phyloP scores from a whole-genome alignment of 2,888 invertebrate genomes.

The Acleris cristana region DNA sequence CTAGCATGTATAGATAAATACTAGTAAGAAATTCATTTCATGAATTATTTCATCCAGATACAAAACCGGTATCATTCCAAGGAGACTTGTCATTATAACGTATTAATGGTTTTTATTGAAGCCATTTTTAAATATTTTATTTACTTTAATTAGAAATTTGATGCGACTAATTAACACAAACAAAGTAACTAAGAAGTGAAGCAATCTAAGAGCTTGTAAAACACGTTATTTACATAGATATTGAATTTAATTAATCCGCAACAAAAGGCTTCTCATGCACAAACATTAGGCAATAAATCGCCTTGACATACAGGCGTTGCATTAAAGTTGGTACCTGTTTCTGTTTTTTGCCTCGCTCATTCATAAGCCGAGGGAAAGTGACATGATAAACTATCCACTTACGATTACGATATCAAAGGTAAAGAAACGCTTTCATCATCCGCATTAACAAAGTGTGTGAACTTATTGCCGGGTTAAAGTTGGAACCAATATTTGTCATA shows the following conservation, averaged over 20 bases:
- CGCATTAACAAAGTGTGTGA: constrained; percentile 35
- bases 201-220: not conserved
- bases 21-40: too few species aligned
- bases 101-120: too few species aligned
- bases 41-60: too few species aligned
- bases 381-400: constrained; percentile 31
- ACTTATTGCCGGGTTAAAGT: constrained; percentile 21
- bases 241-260: constrained; percentile 29
- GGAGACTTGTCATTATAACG: too few species aligned
- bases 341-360: constrained; percentile 28
- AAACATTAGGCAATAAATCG: constrained; percentile 34
- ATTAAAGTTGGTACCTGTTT: constrained; percentile 7
- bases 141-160: too few species aligned
- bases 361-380: constrained; percentile 29
- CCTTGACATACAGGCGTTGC: constrained; percentile 32
- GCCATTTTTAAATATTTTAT: too few species aligned
- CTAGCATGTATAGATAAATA: too few species aligned
- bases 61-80: too few species aligned
- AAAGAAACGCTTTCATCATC: constrained; percentile 32
- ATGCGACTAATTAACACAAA: too few species aligned
- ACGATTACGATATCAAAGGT: constrained; percentile 32
- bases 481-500: constrained; percentile 6
- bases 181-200: too few species aligned
- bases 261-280: constrained; percentile 34
- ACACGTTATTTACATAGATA: not conserved